Evolutionary conservation across 1,140 invertebrate species (phyloP).

Genomic region (Saxidomus purpurata): DNA sequence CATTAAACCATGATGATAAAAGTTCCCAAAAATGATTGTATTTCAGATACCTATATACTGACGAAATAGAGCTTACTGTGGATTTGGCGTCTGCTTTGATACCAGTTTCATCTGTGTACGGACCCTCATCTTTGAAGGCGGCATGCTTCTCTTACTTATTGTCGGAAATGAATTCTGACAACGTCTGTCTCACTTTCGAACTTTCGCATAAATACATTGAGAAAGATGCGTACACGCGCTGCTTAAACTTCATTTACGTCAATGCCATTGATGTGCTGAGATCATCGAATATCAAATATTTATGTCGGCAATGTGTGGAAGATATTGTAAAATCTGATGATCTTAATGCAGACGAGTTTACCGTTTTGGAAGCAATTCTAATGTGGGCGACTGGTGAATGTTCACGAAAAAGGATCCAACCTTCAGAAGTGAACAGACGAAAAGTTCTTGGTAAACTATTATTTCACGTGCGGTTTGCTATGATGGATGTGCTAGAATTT

Average conservation of each 20-base stretch:
- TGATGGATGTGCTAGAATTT: not conserved
- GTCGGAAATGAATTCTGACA: slow-evolving; percentile 88
- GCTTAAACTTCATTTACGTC: slow-evolving; percentile 49
- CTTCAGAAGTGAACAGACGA: not conserved
- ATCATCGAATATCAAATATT: not conserved
- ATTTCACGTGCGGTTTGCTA: slow-evolving; percentile 54
- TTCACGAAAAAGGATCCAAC: not conserved
- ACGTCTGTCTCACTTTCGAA: not conserved
- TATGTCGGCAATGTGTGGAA: not conserved
- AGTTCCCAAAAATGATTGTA: too few species aligned
- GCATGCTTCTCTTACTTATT: slow-evolving; percentile 93
- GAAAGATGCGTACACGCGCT: slow-evolving; percentile 19
- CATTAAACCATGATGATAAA: too few species aligned
- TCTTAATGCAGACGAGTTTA: slow-evolving; percentile 53
- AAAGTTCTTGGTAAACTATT: slow-evolving; percentile 39
- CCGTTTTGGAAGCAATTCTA: slow-evolving; percentile 46
- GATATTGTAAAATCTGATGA: slow-evolving; percentile 7
- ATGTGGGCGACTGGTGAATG: slow-evolving; percentile 61
- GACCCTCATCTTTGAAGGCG: slow-evolving; percentile 91
- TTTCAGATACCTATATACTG: slow-evolving; percentile 68
- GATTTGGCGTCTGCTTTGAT: slow-evolving; percentile 93
- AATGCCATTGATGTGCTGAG: slow-evolving; percentile 49
- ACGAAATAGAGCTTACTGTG: slow-evolving; percentile 87
- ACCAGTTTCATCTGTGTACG: slow-evolving; percentile 94
- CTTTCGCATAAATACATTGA: not conserved